Percentiles rank a stretch among this genome's conserved stretches.
phyloP scores from a whole-genome alignment of 2,113 vertebrate species.

The Acanthochromis polyacanthus region DNA sequence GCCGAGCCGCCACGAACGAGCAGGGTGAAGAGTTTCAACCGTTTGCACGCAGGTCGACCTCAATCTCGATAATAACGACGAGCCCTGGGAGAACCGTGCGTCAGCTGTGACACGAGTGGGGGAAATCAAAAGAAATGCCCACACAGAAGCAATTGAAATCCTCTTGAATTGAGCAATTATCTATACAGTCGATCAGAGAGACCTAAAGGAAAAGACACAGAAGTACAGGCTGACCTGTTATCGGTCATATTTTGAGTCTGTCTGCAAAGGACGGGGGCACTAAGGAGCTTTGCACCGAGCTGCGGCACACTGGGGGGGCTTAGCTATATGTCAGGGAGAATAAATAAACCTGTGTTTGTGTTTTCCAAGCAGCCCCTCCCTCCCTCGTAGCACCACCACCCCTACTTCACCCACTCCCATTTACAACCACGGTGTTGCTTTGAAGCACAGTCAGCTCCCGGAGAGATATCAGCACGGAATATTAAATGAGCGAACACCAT shows the following conservation, averaged over 20 bases:
- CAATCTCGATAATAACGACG: slow-evolving; percentile 27
- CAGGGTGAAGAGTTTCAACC: slow-evolving; percentile 16
- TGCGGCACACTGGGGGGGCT: slow-evolving; percentile 60
- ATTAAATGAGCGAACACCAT: slow-evolving; percentile 80
- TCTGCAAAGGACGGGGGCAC: slow-evolving; percentile 64
- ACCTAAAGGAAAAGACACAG: slow-evolving; percentile 14
- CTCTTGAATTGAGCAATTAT: slow-evolving; percentile 40
- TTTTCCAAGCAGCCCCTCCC: slow-evolving; percentile 57
- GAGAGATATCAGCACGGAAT: slow-evolving; percentile 77
- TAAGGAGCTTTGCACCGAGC: slow-evolving; percentile 76
- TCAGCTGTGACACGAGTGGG: slow-evolving; percentile 2
- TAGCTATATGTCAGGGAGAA: slow-evolving; percentile 74
- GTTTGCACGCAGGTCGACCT: slow-evolving; percentile 30
- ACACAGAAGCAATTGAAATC: slow-evolving; percentile 25
- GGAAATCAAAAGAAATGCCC: slow-evolving; percentile 17
- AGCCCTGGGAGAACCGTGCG: neutral
- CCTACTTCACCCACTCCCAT: slow-evolving; percentile 49
- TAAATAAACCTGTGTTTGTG: slow-evolving; percentile 81
- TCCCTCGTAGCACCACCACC: slow-evolving; percentile 1
- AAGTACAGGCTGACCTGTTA: slow-evolving; percentile 64
- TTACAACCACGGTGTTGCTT: slow-evolving; percentile 77
- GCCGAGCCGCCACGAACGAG: neutral
- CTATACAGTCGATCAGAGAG: slow-evolving; percentile 30
- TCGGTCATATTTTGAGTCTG: slow-evolving; percentile 66
- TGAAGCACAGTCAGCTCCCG: slow-evolving; percentile 73